These are phyloP conservation scores for Petrolisthes cinctipes DNA, from an alignment of 2,888 invertebrate species.

Conservation along the genomic window DNA sequence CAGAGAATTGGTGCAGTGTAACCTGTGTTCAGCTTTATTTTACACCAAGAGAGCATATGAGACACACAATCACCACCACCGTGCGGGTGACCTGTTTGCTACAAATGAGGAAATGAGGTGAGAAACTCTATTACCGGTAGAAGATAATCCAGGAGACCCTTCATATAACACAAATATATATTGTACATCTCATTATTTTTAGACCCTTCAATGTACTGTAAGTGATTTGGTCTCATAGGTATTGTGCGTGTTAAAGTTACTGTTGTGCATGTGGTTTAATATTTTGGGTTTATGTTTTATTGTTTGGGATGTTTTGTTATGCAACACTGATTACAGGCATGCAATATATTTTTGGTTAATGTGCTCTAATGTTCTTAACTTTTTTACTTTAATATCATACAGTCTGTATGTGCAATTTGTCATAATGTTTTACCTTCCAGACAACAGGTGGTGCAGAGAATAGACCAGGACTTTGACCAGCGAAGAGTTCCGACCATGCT, in stretches of 20 bases:
- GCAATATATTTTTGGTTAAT: too few relatives aligned
- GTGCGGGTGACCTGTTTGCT: conserved; percentile 46
- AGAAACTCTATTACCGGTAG: neutral
- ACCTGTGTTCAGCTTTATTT: conserved; percentile 52
- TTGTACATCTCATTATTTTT: neutral
- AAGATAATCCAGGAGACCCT: neutral
- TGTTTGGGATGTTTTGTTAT: too few relatives aligned
- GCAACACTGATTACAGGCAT: neutral
- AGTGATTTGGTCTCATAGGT: too few relatives aligned
- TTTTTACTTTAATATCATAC: neutral
- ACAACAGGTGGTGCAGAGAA: conserved; percentile 45
- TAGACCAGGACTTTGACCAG: conserved; percentile 60
- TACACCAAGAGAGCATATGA: conserved; percentile 57
- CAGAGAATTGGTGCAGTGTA: conserved; percentile 58
- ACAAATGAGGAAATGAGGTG: conserved; percentile 56
- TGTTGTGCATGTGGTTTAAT: too few relatives aligned
- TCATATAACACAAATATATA: too few relatives aligned
- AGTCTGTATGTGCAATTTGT: neutral
- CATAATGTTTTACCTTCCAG: conserved; percentile 13
- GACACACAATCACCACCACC: conserved; percentile 52
- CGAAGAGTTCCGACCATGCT: conserved; percentile 47
- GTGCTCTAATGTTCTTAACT: too few relatives aligned
- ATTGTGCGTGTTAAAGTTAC: too few relatives aligned
- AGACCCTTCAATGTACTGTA: too few relatives aligned
- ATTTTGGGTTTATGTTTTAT: too few relatives aligned